Conservation (phyloP, 2,888 invertebrate species). For the Exocentrus adspersus region DNA sequence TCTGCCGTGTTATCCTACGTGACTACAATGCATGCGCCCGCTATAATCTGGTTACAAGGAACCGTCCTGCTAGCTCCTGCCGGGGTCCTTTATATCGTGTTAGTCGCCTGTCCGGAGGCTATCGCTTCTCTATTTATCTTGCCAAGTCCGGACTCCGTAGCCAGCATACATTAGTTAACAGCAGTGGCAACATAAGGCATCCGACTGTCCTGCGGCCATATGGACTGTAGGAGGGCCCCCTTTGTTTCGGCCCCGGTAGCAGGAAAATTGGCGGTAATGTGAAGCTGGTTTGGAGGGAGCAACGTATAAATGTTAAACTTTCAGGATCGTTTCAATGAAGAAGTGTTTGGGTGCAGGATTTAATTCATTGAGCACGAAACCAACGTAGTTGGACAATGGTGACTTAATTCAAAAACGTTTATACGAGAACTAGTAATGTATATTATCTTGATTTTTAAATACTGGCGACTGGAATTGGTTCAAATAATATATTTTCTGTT, state of each 20-base stretch:
- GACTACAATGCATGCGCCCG: conserved; percentile 10
- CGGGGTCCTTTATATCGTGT: conserved; percentile 62
- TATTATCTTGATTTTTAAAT: too few relatives aligned
- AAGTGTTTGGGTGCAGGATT: too few relatives aligned
- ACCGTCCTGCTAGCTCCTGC: conserved; percentile 49
- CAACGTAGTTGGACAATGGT: too few relatives aligned
- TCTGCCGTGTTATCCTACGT: conserved; percentile 14
- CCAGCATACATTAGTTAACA: conserved; percentile 59
- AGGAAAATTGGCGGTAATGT: conserved; percentile 1
- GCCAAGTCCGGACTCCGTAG: conserved; percentile 56
- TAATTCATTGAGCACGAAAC: too few relatives aligned
- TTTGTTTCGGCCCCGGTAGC: background rate
- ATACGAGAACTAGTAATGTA: too few relatives aligned
- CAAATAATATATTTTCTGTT: too few relatives aligned
- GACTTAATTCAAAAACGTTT: too few relatives aligned
- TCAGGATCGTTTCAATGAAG: too few relatives aligned
- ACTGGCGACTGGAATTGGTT: too few relatives aligned
- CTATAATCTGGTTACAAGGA: conserved; percentile 59
- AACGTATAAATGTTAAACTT: background rate
- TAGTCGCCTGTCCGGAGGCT: conserved; percentile 61
- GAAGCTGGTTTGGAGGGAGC: background rate
- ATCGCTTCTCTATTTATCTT: conserved; percentile 63
- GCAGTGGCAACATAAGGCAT: conserved; percentile 60
- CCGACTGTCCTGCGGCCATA: conserved; percentile 56
- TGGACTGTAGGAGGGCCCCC: conserved; percentile 43